Base-by-base conservation (phyloP, 2,888 invertebrate genomes). In the Mongoloraphidia duomilia region DNA sequence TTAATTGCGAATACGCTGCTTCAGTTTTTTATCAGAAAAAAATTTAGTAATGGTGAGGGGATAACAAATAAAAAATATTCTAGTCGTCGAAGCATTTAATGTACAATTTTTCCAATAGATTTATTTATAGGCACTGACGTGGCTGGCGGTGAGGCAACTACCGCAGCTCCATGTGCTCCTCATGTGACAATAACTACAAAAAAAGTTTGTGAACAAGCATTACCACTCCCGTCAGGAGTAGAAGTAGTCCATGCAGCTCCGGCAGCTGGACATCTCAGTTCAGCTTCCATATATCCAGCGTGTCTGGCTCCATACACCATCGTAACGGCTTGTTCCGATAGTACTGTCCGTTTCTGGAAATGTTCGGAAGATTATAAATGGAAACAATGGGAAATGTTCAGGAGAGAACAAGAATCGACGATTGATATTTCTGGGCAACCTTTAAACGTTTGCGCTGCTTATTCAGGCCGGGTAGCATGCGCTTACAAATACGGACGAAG, bases 241-340 rank as follows among this genome's bases (percentile, higher is more conserved):
- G 90, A 92, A 64, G 87, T 96, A 5, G 83, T 92, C 48, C 91
- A 92, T 66, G 95, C 94, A 1, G 82, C 90, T 0, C 92, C 95
- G 0, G 91, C 96, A 0, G 97, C 96, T 1, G 97, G 97, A 0
- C 97, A 97, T 66, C 73, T 97, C 41, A 93, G 95, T 63, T 96
- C 96, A 0, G 93, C 97, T 0, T 94, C 94, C 26, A 93, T 98
- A 60, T 97, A 97, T 70, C 96, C 97, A 5, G 96, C 96, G n/a
- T 98, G 97, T 67, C 82, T 94, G 61, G 94, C 97, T 0, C 97
- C 97, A 0, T 98, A 96, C 65, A 89, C 94, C 52, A 77, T 98
- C 51, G 87, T 92, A 0, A 95, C 96, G 0, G 94, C 95, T 1
- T 97, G 96, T 63, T 86, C 91, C 10, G 97, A 98, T 63, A 92